Conservation (phyloP, 1,140 invertebrate species). For the Mercenaria mercenaria region DNA sequence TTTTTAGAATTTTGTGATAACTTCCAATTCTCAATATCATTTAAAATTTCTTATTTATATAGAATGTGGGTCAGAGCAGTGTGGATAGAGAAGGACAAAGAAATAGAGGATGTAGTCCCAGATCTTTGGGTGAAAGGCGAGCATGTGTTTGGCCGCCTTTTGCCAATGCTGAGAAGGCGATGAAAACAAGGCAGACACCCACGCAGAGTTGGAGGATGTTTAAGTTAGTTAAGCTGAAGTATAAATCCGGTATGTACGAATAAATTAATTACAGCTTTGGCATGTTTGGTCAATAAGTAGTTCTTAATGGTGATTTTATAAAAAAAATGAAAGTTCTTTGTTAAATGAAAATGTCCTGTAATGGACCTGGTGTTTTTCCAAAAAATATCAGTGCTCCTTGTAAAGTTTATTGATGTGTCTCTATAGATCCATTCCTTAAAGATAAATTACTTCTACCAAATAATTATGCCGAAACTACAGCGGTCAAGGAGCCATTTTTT, state of each 20-base stretch:
- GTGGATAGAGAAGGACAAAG: slow-evolving; percentile 18
- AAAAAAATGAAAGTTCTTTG: no score
- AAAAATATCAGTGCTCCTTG: no score
- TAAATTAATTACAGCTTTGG: not conserved
- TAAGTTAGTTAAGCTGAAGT: slow-evolving; percentile 16
- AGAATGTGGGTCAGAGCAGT: slow-evolving; percentile 55
- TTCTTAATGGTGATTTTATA: not conserved
- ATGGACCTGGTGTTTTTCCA: no score
- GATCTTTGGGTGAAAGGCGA: slow-evolving; percentile 9
- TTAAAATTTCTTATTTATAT: no score
- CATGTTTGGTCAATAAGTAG: not conserved
- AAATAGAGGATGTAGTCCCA: slow-evolving; percentile 53
- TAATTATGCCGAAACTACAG: no score
- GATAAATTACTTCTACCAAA: no score
- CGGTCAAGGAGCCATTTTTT: no score
- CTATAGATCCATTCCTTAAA: no score
- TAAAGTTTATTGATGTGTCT: no score
- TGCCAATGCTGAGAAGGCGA: not conserved
- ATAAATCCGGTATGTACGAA: slow-evolving; percentile 40
- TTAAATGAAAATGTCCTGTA: no score
- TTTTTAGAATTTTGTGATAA: no score
- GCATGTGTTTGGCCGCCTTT: slow-evolving; percentile 43
- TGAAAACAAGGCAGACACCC: not conserved
- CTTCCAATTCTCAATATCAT: no score
- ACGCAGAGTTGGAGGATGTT: slow-evolving; percentile 34